Conservation (phyloP, 2,797 vertebrate genomes). For the Stomatorhinus walkeri region DNA sequence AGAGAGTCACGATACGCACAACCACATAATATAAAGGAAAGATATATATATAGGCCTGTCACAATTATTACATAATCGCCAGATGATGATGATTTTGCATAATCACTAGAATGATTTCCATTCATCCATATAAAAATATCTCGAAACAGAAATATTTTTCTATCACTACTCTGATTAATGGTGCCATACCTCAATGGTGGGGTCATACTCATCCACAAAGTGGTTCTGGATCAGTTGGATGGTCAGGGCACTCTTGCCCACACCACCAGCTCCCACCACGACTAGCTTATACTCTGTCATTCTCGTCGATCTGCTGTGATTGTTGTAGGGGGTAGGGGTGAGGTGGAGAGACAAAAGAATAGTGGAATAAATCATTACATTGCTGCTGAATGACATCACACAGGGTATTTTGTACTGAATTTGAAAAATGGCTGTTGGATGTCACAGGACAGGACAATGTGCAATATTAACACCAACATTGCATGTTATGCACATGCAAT, state of each 20-base stretch:
- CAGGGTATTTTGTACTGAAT: no score
- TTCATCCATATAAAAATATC: background rate
- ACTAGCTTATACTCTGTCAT: conserved; percentile 83
- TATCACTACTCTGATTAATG: conserved; percentile 3
- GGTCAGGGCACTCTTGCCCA: conserved; percentile 81
- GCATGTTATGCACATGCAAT: no score
- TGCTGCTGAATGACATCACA: no score
- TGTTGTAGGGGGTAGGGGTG: background rate
- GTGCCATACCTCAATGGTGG: conserved; percentile 75
- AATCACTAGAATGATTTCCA: no score
- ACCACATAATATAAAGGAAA: background rate
- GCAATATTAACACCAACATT: no score
- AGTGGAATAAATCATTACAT: no score
- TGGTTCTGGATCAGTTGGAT: conserved; percentile 89
- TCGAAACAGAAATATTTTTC: background rate
- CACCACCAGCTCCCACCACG: conserved; percentile 82
- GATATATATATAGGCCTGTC: background rate
- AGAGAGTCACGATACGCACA: background rate
- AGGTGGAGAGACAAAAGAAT: background rate
- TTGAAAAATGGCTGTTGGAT: no score
- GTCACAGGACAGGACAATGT: no score
- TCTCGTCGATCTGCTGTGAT: conserved; percentile 36
- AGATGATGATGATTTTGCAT: no score
- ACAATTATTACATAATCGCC: no score
- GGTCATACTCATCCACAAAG: conserved; percentile 83